Conservation (phyloP, 2,113 vertebrate species). For the Notiomystis cincta region DNA sequence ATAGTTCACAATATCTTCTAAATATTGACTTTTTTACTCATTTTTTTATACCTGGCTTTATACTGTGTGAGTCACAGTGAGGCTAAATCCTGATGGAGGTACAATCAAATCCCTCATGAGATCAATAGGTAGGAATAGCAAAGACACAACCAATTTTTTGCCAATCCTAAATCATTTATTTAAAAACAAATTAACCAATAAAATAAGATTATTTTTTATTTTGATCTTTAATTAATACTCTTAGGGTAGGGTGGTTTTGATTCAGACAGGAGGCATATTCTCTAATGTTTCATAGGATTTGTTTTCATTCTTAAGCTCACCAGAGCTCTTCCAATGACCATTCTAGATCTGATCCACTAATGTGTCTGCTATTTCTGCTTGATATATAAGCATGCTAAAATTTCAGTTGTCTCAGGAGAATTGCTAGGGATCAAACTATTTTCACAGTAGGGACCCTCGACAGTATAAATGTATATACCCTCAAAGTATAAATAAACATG, state of each 20-base stretch:
- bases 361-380: neutral
- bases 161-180: neutral
- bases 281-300: neutral
- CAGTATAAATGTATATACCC: too few species aligned
- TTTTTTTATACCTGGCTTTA: neutral
- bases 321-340: neutral
- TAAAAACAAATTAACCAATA: neutral
- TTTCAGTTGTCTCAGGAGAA: neutral
- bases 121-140: neutral
- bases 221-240: neutral
- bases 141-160: neutral
- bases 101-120: neutral
- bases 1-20: neutral
- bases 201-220: fast-evolving
- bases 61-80: neutral
- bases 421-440: neutral
- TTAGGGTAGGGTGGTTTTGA: neutral
- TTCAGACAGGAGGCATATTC: neutral
- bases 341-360: neutral
- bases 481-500: neutral
- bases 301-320: neutral
- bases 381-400: neutral
- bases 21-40: neutral
- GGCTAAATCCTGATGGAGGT: neutral
- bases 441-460: neutral